Base-by-base conservation (phyloP, 2,888 invertebrate genomes). In the Amorpha juglandis region DNA sequence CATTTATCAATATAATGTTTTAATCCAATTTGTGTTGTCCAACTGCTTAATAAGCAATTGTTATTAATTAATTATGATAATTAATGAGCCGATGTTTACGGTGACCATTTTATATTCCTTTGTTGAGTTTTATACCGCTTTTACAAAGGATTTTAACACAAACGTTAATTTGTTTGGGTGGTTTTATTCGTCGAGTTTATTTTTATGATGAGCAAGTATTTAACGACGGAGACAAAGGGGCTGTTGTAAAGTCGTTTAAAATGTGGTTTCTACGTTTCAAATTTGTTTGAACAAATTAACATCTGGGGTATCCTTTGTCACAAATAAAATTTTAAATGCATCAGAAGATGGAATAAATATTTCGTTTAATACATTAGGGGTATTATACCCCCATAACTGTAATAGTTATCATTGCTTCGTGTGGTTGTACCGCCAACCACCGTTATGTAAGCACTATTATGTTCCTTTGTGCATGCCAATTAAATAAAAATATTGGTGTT, bases 151-250 rank as follows among this genome's bases (percentile, higher is more conserved):
- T 33, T 53, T 53, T 14, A n/a, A 52, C 48, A 48, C 52, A 55
- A 55, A 55, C 55, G 16, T 38, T 55, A 55, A 55, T 55, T 55
- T 55, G 55, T 58, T 58, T 58, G 9, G 38, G 58, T 42, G 58
- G 58, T 42, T 58, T 58, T 42, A 38, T 58, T 58, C 12, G 19
- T 12, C 6, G 53, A 53, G 58, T 58, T 42, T 42, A 42, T 58
- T 58, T 58, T 58, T 58, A 58, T 58, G 58, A 58, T 19, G 58
- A 33, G 7, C 52, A 14, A 42, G 58, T 58, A 58, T 58, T 58
- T 58, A 58, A 42, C 19, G 38, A 38, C 19, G 58, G 16, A 58
- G 58, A 58, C 58, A 58, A 42, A 42, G 6, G 38, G 38, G 19
- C 16, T 58, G 58, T 58, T 19, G 16, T 38, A 38, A 38, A 58